A percentile compares a stretch with the other conserved stretches of the same genome.
Evolutionary conservation across 2,113 vertebrate species (phyloP).

Genomic region (Spermophilus dauricus): DNA sequence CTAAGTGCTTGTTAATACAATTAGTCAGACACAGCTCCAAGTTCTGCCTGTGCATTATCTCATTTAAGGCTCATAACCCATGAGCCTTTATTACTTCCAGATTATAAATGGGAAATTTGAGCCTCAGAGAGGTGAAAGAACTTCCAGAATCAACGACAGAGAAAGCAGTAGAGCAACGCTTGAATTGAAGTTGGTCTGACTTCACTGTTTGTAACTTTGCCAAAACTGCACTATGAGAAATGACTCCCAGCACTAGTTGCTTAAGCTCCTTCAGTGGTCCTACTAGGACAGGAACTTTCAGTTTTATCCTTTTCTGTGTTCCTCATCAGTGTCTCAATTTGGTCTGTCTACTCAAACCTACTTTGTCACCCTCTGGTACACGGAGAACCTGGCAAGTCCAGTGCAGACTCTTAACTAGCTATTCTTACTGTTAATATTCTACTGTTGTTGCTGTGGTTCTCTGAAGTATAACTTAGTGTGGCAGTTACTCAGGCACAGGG

Average conservation of each 20-base stretch:
- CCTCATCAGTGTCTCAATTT: neutral
- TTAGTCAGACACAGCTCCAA: neutral
- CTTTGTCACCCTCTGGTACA: neutral
- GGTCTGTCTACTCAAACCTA: neutral
- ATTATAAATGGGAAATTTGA: slow-evolving; percentile 13
- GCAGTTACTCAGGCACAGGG: neutral
- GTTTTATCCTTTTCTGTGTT: neutral
- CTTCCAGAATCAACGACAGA: neutral
- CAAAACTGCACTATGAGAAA: neutral
- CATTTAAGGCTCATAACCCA: neutral
- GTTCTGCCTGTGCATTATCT: neutral
- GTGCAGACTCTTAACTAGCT: neutral
- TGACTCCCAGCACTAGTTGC: neutral
- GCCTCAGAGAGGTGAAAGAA: neutral
- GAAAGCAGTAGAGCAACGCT: neutral
- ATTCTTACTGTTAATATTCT: neutral
- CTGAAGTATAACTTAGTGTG: neutral
- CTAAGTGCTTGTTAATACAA: neutral
- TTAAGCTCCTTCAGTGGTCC: neutral
- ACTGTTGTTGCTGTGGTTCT: neutral
- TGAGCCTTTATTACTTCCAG: neutral
- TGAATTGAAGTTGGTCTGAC: neutral
- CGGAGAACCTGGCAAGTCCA: neutral
- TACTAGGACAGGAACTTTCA: too few relatives aligned
- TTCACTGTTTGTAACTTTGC: neutral